Evolutionary conservation across 1,140 invertebrate genomes (phyloP), one percentile per base, ranked within the genome.

Genomic region (Laupala kohalensis): DNA sequence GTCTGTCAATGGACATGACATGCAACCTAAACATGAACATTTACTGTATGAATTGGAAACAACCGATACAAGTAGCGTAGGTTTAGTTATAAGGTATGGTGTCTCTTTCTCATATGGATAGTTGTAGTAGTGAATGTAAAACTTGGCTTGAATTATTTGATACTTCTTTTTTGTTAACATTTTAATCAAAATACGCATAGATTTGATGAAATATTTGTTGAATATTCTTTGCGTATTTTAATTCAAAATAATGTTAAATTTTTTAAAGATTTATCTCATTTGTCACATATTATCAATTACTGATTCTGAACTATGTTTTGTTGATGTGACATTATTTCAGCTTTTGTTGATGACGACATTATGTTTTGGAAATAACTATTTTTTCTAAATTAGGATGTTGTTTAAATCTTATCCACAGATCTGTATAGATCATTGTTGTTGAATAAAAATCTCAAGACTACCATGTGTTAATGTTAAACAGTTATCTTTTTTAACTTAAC

Each of bases 11-110:
- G 73, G 67, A 25, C 13, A 71, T 62, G 70, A 53, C 64, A 71
- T 69, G 12, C 69, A 73, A 72, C 80, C 81, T 2, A 83, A 83
- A 74, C 79, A 82, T 76, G 83, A 89, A 74, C 86, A 87, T 76
- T 80, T 89, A 69, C 78, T 89, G 6, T 82, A 83, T 77, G 87
- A 89, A 79, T 81, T 89, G 74, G 88, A 89, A 79, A 85, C 85
- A 30, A 86, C 85, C 37, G 87, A 88, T 78, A 83, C 84, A 26
- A 86, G 83, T 76, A 86, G 83, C 73, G 82, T 89, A 74, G 85
- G 86, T 28, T 80, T 88, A 71, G 86, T 88, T 74, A 83, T 89
- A 72, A 86, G 87, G 86, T 89, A 84, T 27, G 37, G 13, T 9
- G 26, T 28, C 9, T 9, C 37, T 53, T 53, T 13, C 37, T 53